Conservation (phyloP, 2,113 vertebrate species). For the Onychostoma macrolepis region DNA sequence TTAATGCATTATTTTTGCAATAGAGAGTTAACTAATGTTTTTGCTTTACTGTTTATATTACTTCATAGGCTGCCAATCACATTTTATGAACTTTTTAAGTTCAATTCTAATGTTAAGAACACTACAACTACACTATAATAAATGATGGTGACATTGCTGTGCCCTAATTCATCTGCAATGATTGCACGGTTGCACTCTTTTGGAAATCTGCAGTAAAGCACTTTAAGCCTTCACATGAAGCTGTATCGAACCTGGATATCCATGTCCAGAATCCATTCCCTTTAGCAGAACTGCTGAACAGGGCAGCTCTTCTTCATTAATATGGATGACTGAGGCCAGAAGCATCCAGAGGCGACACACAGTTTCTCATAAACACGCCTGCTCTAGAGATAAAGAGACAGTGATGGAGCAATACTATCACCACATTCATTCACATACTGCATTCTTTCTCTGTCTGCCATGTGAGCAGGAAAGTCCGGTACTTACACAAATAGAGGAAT, state of each 20-base stretch:
- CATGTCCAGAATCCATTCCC: conserved; percentile 18
- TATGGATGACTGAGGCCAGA: conserved; percentile 22
- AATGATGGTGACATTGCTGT: neutral
- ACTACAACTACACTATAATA: neutral
- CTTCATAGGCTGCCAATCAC: neutral
- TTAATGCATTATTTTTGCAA: neutral
- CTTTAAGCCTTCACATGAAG: neutral
- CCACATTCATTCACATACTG: conserved; percentile 34
- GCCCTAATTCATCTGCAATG: neutral
- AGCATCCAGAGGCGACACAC: conserved; percentile 13
- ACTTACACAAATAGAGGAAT: neutral
- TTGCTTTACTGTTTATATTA: neutral
- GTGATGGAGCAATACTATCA: conserved; percentile 33
- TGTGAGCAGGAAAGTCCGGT: conserved; percentile 25
- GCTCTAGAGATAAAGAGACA: conserved; percentile 37
- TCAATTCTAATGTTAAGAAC: neutral
- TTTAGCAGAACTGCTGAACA: conserved; percentile 26
- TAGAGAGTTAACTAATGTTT: neutral
- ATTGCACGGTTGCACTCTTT: conserved; percentile 5
- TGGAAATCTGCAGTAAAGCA: conserved; percentile 9
- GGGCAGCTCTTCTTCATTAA: conserved; percentile 41
- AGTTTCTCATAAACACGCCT: conserved; percentile 14
- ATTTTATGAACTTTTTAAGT: neutral
- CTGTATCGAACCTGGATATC: neutral
- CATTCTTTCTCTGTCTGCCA: conserved; percentile 27